phyloP scores from a whole-genome alignment of 2,797 vertebrate species.

The Argya squamiceps region DNA sequence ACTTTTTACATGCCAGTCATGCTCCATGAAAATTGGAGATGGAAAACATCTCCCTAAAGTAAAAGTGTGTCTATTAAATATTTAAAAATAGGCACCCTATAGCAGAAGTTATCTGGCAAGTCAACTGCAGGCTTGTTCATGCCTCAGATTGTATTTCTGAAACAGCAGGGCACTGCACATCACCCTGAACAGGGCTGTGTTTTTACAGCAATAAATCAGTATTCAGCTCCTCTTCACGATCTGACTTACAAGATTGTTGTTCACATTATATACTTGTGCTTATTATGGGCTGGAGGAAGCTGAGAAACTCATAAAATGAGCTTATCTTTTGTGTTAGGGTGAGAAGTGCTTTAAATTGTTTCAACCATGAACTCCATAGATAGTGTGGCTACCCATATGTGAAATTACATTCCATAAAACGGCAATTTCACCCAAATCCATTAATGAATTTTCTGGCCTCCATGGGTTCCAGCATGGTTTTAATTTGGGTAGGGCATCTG shows the following conservation, averaged over 20 bases:
- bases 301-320: slow-evolving; percentile 20
- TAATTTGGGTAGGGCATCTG: slow-evolving; percentile 62
- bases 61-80: neutral
- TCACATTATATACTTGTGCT: neutral
- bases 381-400: slow-evolving; percentile 63
- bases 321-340: slow-evolving; percentile 31
- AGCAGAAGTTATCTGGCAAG: neutral
- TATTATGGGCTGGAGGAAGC: neutral
- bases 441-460: slow-evolving; percentile 60
- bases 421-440: slow-evolving; percentile 62
- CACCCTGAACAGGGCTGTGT: neutral
- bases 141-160: neutral
- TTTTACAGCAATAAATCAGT: slow-evolving; percentile 5
- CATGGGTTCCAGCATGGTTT: slow-evolving; percentile 28
- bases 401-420: slow-evolving; percentile 73
- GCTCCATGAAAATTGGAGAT: neutral
- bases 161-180: neutral
- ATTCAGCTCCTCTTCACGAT: neutral
- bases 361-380: slow-evolving; percentile 51
- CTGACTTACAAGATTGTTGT: neutral
- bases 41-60: neutral
- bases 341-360: slow-evolving; percentile 63
- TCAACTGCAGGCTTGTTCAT: neutral
- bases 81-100: neutral
- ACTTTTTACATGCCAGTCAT: neutral